Base-by-base conservation (phyloP, 2,888 invertebrate species). In the Agriopis leucophaearia region DNA sequence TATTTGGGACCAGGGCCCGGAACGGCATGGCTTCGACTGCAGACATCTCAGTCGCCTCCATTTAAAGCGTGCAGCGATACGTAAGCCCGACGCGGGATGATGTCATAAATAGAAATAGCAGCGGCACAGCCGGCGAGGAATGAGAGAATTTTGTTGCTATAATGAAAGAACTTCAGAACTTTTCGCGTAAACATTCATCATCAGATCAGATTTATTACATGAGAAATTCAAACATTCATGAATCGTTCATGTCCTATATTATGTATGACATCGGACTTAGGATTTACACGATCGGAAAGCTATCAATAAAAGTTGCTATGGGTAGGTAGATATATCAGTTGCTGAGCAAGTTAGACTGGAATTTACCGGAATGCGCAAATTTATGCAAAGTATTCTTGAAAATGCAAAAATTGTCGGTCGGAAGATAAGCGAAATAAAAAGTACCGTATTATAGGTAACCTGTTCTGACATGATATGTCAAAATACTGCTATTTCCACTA, bases 101-200 rank as follows among this genome's bases (percentile, higher is more conserved):
- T 94, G 94, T 94, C 94, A 95, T 94, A 89, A 90, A 92, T 92
- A 92, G 93, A 94, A 94, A 94, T 94, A 94, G 94, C 93, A 84
- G 88, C 89, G 81, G 85, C 86, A 87, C 81, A 78, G 87, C 85
- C 85, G 85, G 86, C 82, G 85, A 78, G 79, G 80, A 84, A 85
- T 81, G 78, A 80, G 82, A 80, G 83, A 85, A 84, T 88, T 89
- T 88, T 87, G 87, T 88, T 87, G 84, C 85, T 86, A 88, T 90
- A 91, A 87, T 81, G 82, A 78, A 80, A 79, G 80, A 87, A 85
- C 80, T 78, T 82, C 78, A 78, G 79, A 83, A 82, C 85, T 83
- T 63, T 67, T 64, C 18, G 50, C 82, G 84, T 86, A 84, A 87
- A 84, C 84, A 83, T 65, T 58, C 45, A 60, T 54, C 54, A 51